Evolutionary conservation across 2,113 vertebrate genomes (phyloP), one percentile per base, ranked within the genome.

Genomic region (Platycercus adscitus): DNA sequence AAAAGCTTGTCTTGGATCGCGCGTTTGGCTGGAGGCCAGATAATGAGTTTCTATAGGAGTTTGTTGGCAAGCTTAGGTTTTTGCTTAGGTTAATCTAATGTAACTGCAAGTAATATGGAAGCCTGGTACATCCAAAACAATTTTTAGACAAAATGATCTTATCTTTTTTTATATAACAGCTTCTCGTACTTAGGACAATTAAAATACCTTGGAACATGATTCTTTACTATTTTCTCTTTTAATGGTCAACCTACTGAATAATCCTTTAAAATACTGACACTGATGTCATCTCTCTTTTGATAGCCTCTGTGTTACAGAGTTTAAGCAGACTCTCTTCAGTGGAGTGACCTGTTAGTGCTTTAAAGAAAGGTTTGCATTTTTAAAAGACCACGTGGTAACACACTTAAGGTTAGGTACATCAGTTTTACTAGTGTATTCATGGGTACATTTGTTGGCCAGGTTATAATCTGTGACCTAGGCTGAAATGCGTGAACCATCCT

Each of bases 11-110:
- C 86, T 95, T 91, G 63, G 50, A 93, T 58, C 0, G 11, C 2
- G 0, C 15, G 10, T 87, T 95, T 93, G 93, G 81, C 55, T 76
- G n/a, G 43, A 87, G 44, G 52, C 94, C 81, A 81, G 81, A 19
- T 78, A 56, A 78, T 53, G 76, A 65, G 77, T 91, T 92, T 92
- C 89, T 89, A 14, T 86, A 72, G 69, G 90, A 92, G 80, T 44
- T 88, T 90, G 79, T 94, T 93, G 95, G 93, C 90, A 96, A 95
- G 95, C 80, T 86, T 82, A 63, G 47, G 6, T 91, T 92, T 95
- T 92, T 94, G 71, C 91, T 94, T 73, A 79, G 81, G 81, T 87
- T 95, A 87, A 93, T 91, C 56, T 79, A 81, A 81, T 93, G 72
- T 94, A 96, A 86, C 82, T 88, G 88, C 88, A 93, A 93, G 90